Conservation (phyloP, 2,888 invertebrate genomes). For the Gonocerus acuteangulatus region DNA sequence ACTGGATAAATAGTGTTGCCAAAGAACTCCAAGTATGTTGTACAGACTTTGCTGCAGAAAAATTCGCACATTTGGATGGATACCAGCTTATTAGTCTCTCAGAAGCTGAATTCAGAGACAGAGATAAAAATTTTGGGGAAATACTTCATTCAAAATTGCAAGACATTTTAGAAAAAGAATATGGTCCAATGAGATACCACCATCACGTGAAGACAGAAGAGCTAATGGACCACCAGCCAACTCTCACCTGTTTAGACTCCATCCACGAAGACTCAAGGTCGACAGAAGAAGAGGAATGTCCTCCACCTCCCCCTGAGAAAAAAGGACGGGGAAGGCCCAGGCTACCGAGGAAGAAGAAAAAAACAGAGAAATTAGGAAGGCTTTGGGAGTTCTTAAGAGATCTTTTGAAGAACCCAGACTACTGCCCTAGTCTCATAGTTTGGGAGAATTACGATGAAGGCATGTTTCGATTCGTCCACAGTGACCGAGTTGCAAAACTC, state of each 20-base stretch:
- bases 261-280: not conserved
- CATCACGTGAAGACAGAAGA: not conserved
- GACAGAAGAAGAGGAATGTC: not conserved
- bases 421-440: conserved; percentile 73
- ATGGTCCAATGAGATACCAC: not conserved
- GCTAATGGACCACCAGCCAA: not conserved
- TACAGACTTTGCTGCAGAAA: conserved; percentile 46
- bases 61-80: conserved; percentile 46
- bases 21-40: conserved; percentile 38
- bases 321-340: conserved; percentile 39
- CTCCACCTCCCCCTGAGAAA: conserved; percentile 27
- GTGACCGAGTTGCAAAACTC: conserved; percentile 74
- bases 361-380: conserved; percentile 42
- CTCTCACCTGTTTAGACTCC: not conserved
- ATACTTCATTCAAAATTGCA: conserved; percentile 32
- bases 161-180: conserved; percentile 2
- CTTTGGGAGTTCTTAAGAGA: conserved; percentile 82
- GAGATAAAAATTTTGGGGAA: conserved; percentile 28
- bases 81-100: conserved; percentile 45
- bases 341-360: conserved; percentile 36
- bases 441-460: conserved; percentile 82
- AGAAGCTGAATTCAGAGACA: conserved; percentile 44
- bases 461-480: conserved; percentile 79
- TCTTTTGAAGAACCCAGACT: conserved; percentile 63
- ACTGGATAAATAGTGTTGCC: conserved; percentile 49